Percentiles rank a stretch among this genome's conserved stretches.
Evolutionary conservation across 2,797 vertebrate genomes (phyloP).

Genomic region (Amphiprion clarkii): DNA sequence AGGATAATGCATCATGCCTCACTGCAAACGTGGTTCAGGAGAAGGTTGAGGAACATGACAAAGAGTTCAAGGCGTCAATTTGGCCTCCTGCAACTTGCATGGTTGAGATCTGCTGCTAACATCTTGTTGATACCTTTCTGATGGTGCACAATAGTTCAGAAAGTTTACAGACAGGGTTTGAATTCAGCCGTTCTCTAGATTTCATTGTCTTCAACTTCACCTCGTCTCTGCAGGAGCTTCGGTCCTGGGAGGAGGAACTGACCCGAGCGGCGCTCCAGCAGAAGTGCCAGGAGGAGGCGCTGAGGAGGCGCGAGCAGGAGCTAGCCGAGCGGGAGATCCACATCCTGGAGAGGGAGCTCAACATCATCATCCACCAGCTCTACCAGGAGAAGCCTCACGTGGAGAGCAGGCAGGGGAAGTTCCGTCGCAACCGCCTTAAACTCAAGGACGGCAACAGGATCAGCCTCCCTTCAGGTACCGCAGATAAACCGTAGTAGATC

Average conservation of each 20-base stretch:
- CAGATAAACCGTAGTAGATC: not conserved
- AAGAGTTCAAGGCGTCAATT: no score
- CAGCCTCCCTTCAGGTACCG: constrained; percentile 94
- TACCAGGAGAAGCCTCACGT: constrained; percentile 96
- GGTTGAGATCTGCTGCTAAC: no score
- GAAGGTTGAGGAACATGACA: no score
- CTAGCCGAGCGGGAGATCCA: constrained; percentile 96
- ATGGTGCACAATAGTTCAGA: no score
- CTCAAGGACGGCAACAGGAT: constrained; percentile 95
- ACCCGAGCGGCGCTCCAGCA: constrained; percentile 94
- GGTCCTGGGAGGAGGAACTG: constrained; percentile 97
- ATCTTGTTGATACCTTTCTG: no score
- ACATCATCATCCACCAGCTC: constrained; percentile 98
- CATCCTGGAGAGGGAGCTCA: constrained; percentile 95
- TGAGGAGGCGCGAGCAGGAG: constrained; percentile 94
- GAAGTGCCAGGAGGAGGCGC: constrained; percentile 95
- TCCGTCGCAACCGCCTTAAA: constrained; percentile 93
- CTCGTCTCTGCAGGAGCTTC: constrained; percentile 87
- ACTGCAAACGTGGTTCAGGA: no score
- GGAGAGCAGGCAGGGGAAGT: constrained; percentile 96
- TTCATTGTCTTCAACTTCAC: not conserved
- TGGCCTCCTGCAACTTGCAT: no score
- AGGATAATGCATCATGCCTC: no score
- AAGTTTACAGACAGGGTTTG: no score
- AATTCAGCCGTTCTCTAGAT: no score